A percentile compares a stretch with the other conserved stretches of the same genome.
phyloP scores from a whole-genome alignment of 2,888 invertebrate species.

The Ferdinandea cuprea region DNA sequence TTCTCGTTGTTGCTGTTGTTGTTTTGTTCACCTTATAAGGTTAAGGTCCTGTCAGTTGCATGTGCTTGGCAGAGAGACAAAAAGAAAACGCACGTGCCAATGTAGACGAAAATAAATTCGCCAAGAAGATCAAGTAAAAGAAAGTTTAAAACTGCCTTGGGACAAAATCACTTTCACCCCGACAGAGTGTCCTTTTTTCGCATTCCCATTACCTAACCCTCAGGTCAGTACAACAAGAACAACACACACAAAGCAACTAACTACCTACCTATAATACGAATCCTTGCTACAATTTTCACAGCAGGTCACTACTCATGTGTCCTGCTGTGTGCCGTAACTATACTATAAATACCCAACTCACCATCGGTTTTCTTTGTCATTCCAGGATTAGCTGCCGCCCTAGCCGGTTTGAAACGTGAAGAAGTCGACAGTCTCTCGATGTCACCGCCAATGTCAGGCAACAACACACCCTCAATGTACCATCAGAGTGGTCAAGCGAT shows the following conservation, averaged over 20 bases:
- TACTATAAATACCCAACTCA: conserved; percentile 50
- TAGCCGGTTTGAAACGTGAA: conserved; percentile 82
- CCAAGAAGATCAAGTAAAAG: conserved; percentile 20
- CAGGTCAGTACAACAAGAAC: no score
- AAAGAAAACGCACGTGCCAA: conserved; percentile 67
- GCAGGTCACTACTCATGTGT: conserved; percentile 54
- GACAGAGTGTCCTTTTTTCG: conserved; percentile 45
- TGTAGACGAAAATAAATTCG: conserved; percentile 2
- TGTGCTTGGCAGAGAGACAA: conserved; percentile 37
- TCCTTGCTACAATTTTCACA: conserved; percentile 73
- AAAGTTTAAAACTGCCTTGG: conserved; percentile 42
- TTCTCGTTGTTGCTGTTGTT: no score
- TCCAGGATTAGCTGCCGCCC: conserved; percentile 82
- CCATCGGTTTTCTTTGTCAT: conserved; percentile 48
- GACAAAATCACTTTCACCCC: conserved; percentile 51
- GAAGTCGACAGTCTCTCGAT: conserved; percentile 81
- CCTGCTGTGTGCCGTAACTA: conserved; percentile 57
- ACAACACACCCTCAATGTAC: conserved; percentile 79
- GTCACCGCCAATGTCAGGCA: conserved; percentile 82
- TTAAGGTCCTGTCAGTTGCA: conserved; percentile 69
- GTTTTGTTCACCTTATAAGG: conserved; percentile 46
- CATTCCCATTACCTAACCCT: conserved; percentile 63
- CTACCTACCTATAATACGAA: no score
- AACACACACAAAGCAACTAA: conserved; percentile 41
- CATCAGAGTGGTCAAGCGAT: conserved; percentile 80